A percentile compares a stretch with the other conserved stretches of the same genome.
Conservation (phyloP, 2,888 invertebrate genomes). For the Melipona bicolor region DNA sequence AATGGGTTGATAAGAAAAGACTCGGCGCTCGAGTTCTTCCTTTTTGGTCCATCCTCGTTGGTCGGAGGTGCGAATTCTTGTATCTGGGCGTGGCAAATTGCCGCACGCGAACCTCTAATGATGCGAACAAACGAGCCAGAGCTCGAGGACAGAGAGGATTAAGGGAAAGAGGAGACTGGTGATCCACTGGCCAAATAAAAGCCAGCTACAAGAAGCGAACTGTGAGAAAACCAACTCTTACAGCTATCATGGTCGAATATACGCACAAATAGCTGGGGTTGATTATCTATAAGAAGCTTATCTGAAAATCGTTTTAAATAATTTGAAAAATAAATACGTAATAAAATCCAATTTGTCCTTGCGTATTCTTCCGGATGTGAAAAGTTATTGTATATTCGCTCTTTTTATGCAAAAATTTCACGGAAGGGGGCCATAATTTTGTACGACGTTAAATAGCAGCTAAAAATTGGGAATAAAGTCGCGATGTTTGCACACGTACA, state of each 20-base stretch:
- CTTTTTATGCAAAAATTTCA: too few relatives aligned
- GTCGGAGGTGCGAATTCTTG: constrained; percentile 79
- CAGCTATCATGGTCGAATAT: constrained; percentile 36
- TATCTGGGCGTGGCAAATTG: constrained; percentile 81
- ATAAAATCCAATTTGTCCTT: background rate
- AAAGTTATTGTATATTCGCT: background rate
- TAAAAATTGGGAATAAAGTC: background rate
- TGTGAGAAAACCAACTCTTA: constrained; percentile 39
- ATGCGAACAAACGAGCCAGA: constrained; percentile 79
- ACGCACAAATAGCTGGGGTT: constrained; percentile 11
- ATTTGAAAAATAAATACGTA: background rate
- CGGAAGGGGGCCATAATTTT: too few relatives aligned
- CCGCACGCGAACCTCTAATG: constrained; percentile 81
- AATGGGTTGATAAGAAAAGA: constrained; percentile 65
- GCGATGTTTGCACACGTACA: constrained; percentile 27
- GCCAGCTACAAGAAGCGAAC: constrained; percentile 48
- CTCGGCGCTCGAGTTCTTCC: constrained; percentile 24
- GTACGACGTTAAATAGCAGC: background rate
- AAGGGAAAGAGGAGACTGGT: constrained; percentile 45
- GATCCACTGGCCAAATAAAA: constrained; percentile 62
- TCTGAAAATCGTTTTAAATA: background rate
- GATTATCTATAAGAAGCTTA: constrained; percentile 16
- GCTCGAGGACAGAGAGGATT: constrained; percentile 56
- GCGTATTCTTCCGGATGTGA: background rate
- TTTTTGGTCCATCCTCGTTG: constrained; percentile 53